Conservation (phyloP, 2,797 vertebrate species). For the Clarias pachynema region DNA sequence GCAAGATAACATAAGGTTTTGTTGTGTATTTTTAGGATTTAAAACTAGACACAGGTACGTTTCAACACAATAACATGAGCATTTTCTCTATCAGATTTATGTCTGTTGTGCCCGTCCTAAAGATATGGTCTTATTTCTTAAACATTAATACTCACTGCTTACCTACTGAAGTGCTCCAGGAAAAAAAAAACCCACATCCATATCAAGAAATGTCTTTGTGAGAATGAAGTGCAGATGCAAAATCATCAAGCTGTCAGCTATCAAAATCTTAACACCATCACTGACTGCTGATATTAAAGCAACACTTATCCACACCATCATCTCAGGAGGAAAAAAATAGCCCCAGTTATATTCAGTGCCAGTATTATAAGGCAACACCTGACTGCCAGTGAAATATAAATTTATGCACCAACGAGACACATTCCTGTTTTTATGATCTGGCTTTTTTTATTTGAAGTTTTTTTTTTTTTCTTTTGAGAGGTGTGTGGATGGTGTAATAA, state of each 20-base stretch:
- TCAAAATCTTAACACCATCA: conserved; percentile 21
- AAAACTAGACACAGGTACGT: conserved; percentile 1
- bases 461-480: conserved; percentile 58
- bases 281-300: conserved; percentile 37
- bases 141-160: not conserved
- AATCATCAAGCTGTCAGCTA: conserved; percentile 34
- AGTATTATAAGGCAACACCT: conserved; percentile 57
- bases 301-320: conserved; percentile 30
- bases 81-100: not conserved
- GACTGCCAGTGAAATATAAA: conserved; percentile 74
- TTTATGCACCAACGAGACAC: conserved; percentile 78
- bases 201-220: conserved; percentile 13
- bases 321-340: conserved; percentile 13
- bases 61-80: not conserved
- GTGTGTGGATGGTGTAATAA: conserved; percentile 79
- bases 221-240: conserved; percentile 11
- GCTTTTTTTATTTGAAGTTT: conserved; percentile 79
- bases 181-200: conserved; percentile 2
- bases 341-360: conserved; percentile 57
- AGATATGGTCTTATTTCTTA: conserved; percentile 1
- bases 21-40: conserved; percentile 29
- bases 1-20: conserved; percentile 38
- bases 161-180: not conserved
- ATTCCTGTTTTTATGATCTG: conserved; percentile 81
- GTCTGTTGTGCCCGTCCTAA: not conserved